These are phyloP conservation scores for Pammene fasciana DNA, from an alignment of 2,888 invertebrate species.

Conservation along the genomic window DNA sequence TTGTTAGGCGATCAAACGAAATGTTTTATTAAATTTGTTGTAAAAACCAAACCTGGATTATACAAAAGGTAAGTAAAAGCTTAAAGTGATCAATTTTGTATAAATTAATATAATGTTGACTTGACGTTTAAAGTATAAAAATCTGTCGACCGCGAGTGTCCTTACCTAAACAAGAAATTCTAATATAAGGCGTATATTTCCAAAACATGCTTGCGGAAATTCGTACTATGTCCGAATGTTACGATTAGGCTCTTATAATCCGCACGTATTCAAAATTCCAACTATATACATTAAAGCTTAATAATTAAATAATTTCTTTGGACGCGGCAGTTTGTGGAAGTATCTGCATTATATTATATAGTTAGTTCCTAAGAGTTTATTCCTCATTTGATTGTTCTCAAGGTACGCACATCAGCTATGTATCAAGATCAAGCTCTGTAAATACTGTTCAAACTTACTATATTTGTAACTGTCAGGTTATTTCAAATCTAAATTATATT, in stretches of 20 bases:
- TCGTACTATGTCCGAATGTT: not conserved
- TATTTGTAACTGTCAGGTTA: slow-evolving; percentile 6
- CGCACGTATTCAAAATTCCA: too few species aligned
- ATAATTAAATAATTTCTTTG: too few species aligned
- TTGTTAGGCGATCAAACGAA: not conserved
- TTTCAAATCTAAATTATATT: slow-evolving; percentile 1
- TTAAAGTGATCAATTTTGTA: slow-evolving; percentile 12
- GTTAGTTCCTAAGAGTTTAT: slow-evolving; percentile 17
- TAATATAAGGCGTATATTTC: not conserved
- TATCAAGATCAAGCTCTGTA: slow-evolving; percentile 22
- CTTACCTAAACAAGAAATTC: slow-evolving; percentile 18
- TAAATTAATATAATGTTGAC: slow-evolving; percentile 29
- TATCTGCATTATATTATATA: slow-evolving; percentile 5
- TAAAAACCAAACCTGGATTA: too few species aligned
- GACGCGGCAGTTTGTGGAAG: not conserved
- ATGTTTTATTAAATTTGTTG: too few species aligned
- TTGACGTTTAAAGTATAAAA: slow-evolving; percentile 14
- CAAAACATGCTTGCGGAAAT: not conserved
- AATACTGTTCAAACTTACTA: slow-evolving; percentile 18
- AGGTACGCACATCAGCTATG: slow-evolving; percentile 14
- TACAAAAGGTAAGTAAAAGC: slow-evolving; percentile 17
- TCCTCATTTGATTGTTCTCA: slow-evolving; percentile 27
- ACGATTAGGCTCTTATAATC: too few species aligned
- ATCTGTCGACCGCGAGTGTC: slow-evolving; percentile 30
- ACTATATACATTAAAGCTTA: too few species aligned